phyloP scores from a whole-genome alignment of 2,113 vertebrate species.

The Hippocampus guttulatus region DNA sequence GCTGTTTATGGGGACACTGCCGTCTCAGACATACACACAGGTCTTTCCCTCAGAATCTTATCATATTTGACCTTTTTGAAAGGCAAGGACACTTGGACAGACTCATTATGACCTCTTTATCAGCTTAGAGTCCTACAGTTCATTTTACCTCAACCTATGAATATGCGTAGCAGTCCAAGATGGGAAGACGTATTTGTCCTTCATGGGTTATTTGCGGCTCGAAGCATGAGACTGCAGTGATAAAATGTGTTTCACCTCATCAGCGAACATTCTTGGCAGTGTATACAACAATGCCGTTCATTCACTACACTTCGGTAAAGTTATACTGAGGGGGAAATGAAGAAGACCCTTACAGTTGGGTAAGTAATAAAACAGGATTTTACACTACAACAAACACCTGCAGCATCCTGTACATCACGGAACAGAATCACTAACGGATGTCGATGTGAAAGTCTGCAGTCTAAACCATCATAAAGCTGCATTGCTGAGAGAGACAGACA shows the following conservation, averaged over 20 bases:
- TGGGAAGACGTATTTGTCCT: conserved; percentile 30
- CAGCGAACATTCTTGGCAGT: conserved; percentile 26
- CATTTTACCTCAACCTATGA: conserved; percentile 2
- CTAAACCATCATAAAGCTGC: conserved; percentile 40
- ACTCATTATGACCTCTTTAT: conserved; percentile 47
- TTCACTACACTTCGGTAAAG: conserved; percentile 25
- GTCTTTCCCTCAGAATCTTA: conserved; percentile 32
- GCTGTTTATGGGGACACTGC: conserved; percentile 24
- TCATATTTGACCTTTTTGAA: conserved; percentile 36
- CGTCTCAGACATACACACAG: conserved; percentile 32
- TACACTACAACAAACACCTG: not conserved
- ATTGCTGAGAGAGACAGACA: conserved; percentile 38
- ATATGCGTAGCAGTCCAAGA: conserved; percentile 22
- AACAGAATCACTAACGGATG: not conserved
- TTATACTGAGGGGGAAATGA: conserved; percentile 1
- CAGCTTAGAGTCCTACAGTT: conserved; percentile 5
- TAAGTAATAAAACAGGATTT: conserved; percentile 11
- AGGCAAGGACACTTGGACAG: conserved; percentile 27
- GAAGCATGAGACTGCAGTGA: conserved; percentile 5
- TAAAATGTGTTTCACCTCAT: conserved; percentile 50
- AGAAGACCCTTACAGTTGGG: conserved; percentile 31
- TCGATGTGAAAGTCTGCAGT: not conserved
- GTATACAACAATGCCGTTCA: conserved; percentile 37
- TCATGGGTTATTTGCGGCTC: conserved; percentile 36
- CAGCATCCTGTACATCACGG: not conserved